These are phyloP conservation scores for Megatriorchis doriae DNA, from an alignment of 2,113 vertebrate species.

Conservation along the genomic window DNA sequence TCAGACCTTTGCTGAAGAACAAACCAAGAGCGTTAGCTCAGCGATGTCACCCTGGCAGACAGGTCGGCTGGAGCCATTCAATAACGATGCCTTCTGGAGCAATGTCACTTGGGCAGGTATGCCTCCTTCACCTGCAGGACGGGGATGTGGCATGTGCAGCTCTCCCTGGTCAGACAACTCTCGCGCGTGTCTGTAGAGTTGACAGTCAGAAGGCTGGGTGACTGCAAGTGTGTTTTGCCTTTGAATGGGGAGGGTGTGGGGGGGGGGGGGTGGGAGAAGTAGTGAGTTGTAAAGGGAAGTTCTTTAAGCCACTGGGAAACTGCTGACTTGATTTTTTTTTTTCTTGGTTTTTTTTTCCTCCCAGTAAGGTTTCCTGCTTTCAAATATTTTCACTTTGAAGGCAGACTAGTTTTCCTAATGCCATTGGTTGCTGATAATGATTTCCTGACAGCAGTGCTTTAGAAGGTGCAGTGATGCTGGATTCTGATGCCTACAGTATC, in stretches of 20 bases:
- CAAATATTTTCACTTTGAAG: background rate
- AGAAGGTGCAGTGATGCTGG: background rate
- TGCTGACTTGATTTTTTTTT: background rate
- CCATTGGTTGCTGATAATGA: background rate
- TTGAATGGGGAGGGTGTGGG: no score
- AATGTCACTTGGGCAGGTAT: accelerated
- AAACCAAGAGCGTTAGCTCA: background rate
- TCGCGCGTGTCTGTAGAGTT: background rate
- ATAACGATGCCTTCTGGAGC: accelerated
- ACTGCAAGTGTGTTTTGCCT: background rate
- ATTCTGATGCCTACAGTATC: background rate
- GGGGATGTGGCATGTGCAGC: background rate
- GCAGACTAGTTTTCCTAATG: background rate
- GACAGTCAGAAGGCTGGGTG: background rate
- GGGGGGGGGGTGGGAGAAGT: background rate
- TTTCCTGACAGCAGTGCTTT: background rate
- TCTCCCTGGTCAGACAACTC: background rate
- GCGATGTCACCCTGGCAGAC: background rate
- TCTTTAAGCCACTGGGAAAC: background rate
- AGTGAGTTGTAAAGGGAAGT: background rate
- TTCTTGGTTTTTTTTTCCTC: no score
- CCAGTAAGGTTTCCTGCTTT: background rate
- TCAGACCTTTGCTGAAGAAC: background rate
- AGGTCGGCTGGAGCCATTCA: background rate
- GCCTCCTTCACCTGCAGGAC: no score